Base-by-base conservation (phyloP, 2,113 vertebrate species). In the Takifugu bimaculatus region DNA sequence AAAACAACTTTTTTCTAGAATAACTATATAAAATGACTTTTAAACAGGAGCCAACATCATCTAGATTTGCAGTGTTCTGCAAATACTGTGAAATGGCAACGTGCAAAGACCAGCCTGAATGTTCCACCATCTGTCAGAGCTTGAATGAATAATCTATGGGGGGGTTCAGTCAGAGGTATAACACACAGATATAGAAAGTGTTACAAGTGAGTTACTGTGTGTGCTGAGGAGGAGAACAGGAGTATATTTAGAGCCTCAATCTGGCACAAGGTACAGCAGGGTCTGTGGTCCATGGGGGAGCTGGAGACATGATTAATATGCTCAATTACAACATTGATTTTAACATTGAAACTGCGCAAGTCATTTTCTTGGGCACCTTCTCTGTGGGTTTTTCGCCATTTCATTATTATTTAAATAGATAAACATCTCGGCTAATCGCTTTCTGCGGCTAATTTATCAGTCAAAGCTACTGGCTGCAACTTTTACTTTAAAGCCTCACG, bases 221-320 rank as follows among this genome's bases (percentile, higher is more conserved):
- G 50, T 35, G 20, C 14, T 10, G 47, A 35, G 55, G 50, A 62
- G 62, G 28, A 15, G 63, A 75, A 71, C 54, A 48, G 42, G 49
- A 53, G 45, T 80, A 84, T 80, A 82, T 83, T 81, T 82, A 80
- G 79, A 70, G 59, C 49, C 35, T 65, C 69, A 75, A 56, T 79
- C 64, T 77, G 70, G 65, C 45, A 58, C 61, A 55, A 49, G 58
- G 73, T 68, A 50, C 26, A 52, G 50, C 61, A 63, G 60, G 64
- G 56, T 68, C 65, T 52, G 54, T 39, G 48, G 39, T 60, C n/a
- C 45, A 48, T 14, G 13, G 25, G 54, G 50, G 49, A 64, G 74
- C 74, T 64, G 72, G 73, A 65, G 74, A 72, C 76, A 88, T 85
- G 77, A 88, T 88, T 85, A 87, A 87, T 83, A 81, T 53, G 45